Conservation (phyloP, 2,113 vertebrate species). For the Scartelaos histophorus region DNA sequence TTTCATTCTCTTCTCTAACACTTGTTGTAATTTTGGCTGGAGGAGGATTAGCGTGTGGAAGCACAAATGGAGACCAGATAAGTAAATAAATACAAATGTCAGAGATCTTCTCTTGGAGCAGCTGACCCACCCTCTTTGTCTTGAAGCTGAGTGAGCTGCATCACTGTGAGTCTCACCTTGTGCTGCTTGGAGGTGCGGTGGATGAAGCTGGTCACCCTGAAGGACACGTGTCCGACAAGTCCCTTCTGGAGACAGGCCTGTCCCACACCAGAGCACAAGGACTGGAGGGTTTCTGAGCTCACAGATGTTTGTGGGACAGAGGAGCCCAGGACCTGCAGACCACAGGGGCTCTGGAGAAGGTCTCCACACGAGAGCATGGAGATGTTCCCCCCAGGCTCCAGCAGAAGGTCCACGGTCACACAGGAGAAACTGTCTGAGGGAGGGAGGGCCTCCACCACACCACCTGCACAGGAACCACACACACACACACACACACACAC, state of each 20-base stretch:
- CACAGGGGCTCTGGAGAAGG: conserved; percentile 80
- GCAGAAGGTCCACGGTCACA: conserved; percentile 86
- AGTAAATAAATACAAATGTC: too few relatives aligned
- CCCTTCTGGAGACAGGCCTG: conserved; percentile 74
- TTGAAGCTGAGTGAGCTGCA: too few relatives aligned
- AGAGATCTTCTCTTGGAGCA: too few relatives aligned
- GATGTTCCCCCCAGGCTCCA: conserved; percentile 83
- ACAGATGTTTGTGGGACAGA: conserved; percentile 84
- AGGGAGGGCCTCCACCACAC: conserved; percentile 85
- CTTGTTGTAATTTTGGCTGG: too few relatives aligned
- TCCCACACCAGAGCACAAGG: conserved; percentile 79
- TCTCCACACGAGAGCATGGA: conserved; percentile 82
- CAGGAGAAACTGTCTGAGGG: conserved; percentile 79
- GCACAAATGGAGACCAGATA: too few relatives aligned
- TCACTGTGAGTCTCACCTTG: conserved; percentile 83
- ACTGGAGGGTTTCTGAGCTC: conserved; percentile 71
- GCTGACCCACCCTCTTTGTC: too few relatives aligned
- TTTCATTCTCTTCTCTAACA: too few relatives aligned
- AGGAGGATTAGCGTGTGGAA: too few relatives aligned
- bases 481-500: too few relatives aligned
- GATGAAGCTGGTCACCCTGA: conserved; percentile 85
- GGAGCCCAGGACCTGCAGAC: conserved; percentile 76
- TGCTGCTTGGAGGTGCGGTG: conserved; percentile 77
- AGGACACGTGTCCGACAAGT: conserved; percentile 83
- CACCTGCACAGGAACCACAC: conserved; percentile 74